Evolutionary conservation across 2,113 vertebrate genomes (phyloP).

Genomic region (Bothrops jararaca): DNA sequence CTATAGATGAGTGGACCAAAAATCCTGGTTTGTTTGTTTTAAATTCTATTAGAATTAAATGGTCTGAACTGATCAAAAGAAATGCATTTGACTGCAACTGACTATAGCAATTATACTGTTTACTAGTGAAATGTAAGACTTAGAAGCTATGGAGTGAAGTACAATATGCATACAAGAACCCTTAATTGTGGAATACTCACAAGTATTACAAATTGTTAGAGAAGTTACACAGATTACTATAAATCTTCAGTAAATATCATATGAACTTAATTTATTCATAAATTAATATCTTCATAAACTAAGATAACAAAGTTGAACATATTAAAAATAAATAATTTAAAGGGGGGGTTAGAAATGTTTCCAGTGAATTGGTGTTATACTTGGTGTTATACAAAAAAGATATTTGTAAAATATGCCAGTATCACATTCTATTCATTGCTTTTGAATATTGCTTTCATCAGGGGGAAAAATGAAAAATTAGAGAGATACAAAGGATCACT

Average conservation of each 20-base stretch:
- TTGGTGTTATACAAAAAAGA: slow-evolving; percentile 28
- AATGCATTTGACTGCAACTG: not conserved
- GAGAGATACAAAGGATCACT: not conserved
- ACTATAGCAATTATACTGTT: slow-evolving; percentile 28
- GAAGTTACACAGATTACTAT: slow-evolving; percentile 20
- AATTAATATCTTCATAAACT: slow-evolving; percentile 45
- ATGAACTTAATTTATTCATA: slow-evolving; percentile 18
- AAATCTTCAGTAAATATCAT: slow-evolving; percentile 28
- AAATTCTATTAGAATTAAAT: slow-evolving; percentile 28
- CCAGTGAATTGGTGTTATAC: slow-evolving; percentile 32
- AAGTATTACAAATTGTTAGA: slow-evolving; percentile 15
- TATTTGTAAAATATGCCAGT: slow-evolving; percentile 17
- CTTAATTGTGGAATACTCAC: slow-evolving; percentile 26
- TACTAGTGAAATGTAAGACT: slow-evolving; percentile 25
- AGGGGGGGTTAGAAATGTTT: not conserved
- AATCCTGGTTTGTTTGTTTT: not conserved
- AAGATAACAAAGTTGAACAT: slow-evolving; percentile 37
- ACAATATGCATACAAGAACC: not conserved
- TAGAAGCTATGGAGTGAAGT: slow-evolving; percentile 4
- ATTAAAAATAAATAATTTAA: not conserved
- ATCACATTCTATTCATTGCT: slow-evolving; percentile 30
- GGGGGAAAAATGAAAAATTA: not conserved
- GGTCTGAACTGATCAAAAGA: not conserved
- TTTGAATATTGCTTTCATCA: slow-evolving; percentile 18
- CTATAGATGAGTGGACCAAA: not conserved